Percentiles rank a stretch among this genome's conserved stretches.
These are phyloP conservation scores for Lissocephala sabroskyi DNA, from an alignment of 2,888 invertebrate species.

Conservation along the genomic window DNA sequence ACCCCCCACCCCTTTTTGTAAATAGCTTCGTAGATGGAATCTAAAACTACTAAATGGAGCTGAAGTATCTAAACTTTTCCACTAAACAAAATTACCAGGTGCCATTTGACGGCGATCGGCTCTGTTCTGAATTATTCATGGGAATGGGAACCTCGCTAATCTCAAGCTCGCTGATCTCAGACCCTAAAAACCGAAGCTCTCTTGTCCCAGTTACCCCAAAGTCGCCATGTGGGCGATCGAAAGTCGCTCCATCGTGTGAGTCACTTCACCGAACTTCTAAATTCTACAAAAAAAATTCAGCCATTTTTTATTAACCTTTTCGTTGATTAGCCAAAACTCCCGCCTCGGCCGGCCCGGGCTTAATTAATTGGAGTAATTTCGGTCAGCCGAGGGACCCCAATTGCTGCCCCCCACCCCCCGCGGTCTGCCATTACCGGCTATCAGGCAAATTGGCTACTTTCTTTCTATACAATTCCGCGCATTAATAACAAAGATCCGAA, in stretches of 20 bases:
- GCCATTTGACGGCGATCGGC: too few relatives aligned
- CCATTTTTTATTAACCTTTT: too few relatives aligned
- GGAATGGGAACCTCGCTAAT: slow-evolving; percentile 7
- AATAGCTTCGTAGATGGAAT: too few relatives aligned
- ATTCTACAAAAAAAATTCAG: too few relatives aligned
- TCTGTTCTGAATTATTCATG: slow-evolving; percentile 52
- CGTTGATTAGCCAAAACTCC: too few relatives aligned
- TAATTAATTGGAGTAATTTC: slow-evolving; percentile 35
- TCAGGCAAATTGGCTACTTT: slow-evolving; percentile 36
- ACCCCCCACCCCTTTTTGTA: too few relatives aligned
- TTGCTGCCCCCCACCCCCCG: slow-evolving; percentile 4
- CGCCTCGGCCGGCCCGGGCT: too few relatives aligned
- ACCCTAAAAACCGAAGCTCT: slow-evolving; percentile 39
- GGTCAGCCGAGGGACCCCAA: background rate
- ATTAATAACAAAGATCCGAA: too few relatives aligned
- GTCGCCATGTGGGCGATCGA: slow-evolving; percentile 17
- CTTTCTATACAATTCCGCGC: slow-evolving; percentile 20
- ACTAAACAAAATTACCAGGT: too few relatives aligned
- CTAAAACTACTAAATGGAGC: too few relatives aligned
- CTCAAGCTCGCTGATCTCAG: slow-evolving; percentile 16
- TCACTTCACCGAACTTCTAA: slow-evolving; percentile 18
- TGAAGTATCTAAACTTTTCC: too few relatives aligned
- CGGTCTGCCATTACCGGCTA: too few relatives aligned
- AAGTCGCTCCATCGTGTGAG: slow-evolving; percentile 9
- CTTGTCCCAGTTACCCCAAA: slow-evolving; percentile 48